Conservation (phyloP, 2,888 invertebrate species). For the Nezara viridula region DNA sequence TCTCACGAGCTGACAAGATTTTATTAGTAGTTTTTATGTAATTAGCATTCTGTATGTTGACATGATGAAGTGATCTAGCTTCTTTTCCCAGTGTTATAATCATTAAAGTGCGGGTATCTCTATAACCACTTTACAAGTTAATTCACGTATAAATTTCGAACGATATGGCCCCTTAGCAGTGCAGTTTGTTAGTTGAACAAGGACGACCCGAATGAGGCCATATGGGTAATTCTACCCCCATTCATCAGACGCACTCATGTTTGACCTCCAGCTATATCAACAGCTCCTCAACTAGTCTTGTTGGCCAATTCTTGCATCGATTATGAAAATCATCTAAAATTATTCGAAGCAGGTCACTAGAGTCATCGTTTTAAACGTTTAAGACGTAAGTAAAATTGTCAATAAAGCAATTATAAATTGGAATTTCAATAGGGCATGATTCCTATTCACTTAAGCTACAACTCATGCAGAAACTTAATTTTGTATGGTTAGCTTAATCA, state of each 20-base stretch:
- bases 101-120: too few relatives aligned
- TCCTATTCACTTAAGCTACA: too few relatives aligned
- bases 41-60: too few relatives aligned
- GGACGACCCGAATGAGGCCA: neutral
- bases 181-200: neutral
- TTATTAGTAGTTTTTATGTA: too few relatives aligned
- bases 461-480: too few relatives aligned
- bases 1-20: too few relatives aligned
- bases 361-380: neutral
- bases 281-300: neutral
- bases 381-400: neutral
- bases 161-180: neutral
- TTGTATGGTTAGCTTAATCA: too few relatives aligned
- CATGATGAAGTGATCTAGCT: too few relatives aligned
- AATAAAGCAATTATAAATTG: neutral
- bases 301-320: neutral
- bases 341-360: neutral
- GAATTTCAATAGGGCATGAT: neutral
- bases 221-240: constrained; percentile 21
- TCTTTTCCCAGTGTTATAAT: too few relatives aligned
- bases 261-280: neutral
- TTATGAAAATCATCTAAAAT: neutral
- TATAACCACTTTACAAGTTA: too few relatives aligned
- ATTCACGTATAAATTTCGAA: too few relatives aligned
- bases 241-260: neutral